Evolutionary conservation across 2,797 vertebrate genomes (phyloP).

Genomic region (Oryzias sinensis): DNA sequence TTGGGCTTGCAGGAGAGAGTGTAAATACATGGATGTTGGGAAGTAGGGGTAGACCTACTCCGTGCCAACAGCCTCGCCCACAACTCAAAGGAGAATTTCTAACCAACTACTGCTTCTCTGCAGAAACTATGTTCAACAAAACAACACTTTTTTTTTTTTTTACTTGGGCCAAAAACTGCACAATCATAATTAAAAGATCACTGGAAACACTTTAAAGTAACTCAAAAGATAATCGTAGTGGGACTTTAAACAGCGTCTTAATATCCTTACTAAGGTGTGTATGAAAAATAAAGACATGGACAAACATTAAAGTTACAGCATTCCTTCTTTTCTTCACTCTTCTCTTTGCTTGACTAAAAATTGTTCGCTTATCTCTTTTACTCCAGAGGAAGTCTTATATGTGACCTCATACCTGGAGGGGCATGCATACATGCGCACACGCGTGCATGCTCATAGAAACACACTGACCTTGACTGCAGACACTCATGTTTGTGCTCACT

Average conservation of each 20-base stretch:
- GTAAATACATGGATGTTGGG: no score
- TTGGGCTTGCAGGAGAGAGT: no score
- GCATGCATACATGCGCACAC: constrained; percentile 17
- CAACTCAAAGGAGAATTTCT: no score
- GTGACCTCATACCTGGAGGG: constrained; percentile 39
- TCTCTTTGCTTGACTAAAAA: constrained; percentile 22
- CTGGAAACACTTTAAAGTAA: no score
- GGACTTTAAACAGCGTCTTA: constrained; percentile 26
- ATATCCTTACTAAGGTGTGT: constrained; percentile 43
- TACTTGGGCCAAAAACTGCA: no score
- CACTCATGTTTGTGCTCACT: constrained; percentile 32
- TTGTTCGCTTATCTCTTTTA: constrained; percentile 43
- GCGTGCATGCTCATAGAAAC: constrained; percentile 11
- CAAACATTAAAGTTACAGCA: constrained; percentile 32
- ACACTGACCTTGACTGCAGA: constrained; percentile 51
- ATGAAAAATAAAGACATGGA: constrained; percentile 17
- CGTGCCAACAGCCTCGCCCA: no score
- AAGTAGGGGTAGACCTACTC: no score
- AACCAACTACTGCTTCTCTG: no score
- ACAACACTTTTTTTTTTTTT: no score
- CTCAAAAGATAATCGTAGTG: no score
- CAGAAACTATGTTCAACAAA: no score
- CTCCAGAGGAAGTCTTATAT: constrained; percentile 49
- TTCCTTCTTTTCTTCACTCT: constrained; percentile 21
- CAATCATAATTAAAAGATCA: no score